These are phyloP conservation scores for Tipula helvola DNA, from an alignment of 2,888 invertebrate species.

Conservation along the genomic window DNA sequence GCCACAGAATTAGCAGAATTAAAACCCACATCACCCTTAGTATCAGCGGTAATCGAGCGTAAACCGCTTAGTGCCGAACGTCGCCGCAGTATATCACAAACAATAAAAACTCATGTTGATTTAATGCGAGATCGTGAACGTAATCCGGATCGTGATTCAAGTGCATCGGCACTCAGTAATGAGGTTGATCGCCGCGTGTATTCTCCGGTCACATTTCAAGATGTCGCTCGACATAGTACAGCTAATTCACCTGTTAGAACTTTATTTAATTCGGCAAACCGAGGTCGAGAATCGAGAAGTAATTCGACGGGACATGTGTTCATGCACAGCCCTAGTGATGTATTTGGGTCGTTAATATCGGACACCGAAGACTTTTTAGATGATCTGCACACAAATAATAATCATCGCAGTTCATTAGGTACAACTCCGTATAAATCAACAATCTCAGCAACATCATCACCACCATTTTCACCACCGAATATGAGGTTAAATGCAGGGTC, in stretches of 20 bases:
- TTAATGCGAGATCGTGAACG: background rate
- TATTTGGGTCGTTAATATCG: slow-evolving; percentile 43
- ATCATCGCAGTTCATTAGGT: slow-evolving; percentile 26
- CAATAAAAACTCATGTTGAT: slow-evolving; percentile 23
- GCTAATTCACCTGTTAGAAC: slow-evolving; percentile 59
- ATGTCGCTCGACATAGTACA: slow-evolving; percentile 65
- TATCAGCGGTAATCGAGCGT: slow-evolving; percentile 11
- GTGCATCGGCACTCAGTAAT: slow-evolving; percentile 13
- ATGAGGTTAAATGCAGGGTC: slow-evolving; percentile 42
- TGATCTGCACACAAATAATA: slow-evolving; percentile 28
- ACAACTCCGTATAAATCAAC: slow-evolving; percentile 19
- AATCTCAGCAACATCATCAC: slow-evolving; percentile 18
- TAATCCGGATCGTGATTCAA: background rate
- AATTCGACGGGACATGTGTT: slow-evolving; percentile 52
- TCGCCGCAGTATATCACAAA: slow-evolving; percentile 20
- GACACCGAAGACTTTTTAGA: slow-evolving; percentile 44
- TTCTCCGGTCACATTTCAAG: slow-evolving; percentile 75
- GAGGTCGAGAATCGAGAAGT: slow-evolving; percentile 47
- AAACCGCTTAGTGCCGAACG: slow-evolving; percentile 15
- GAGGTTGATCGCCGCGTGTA: slow-evolving; percentile 60
- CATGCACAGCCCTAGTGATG: slow-evolving; percentile 43
- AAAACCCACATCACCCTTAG: background rate
- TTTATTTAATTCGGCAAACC: slow-evolving; percentile 29
- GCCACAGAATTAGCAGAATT: background rate
- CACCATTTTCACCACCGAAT: slow-evolving; percentile 36